Evolutionary conservation across 2,888 invertebrate species (phyloP), one percentile per base, ranked within the genome.

Genomic region (Apeira syringaria): DNA sequence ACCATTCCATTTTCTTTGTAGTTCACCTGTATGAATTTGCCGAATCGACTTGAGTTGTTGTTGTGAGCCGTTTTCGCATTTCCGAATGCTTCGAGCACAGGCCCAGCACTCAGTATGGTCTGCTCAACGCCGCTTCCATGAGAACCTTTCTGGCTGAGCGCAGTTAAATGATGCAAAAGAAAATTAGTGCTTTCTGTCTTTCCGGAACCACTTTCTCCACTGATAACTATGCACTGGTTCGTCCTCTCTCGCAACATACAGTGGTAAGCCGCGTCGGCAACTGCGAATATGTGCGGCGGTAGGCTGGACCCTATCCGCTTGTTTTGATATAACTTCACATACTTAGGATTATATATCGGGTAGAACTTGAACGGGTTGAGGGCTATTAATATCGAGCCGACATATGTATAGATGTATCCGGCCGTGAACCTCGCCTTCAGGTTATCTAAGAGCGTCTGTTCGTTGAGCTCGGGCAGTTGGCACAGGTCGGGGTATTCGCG

Each of bases 1-100:
- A 98, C 98, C 96, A 98, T 98, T 62, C 99, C 98, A 93, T 98
- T 98, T 89, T 98, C 98, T 75, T 97, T 96, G 82, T 98, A 99
- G 87, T 98, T 98, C 61, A 98, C 96, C 92, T 98, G 98, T 61
- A 99, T 98, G 81, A 98, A 99, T 86, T 99, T 99, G 34, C 98
- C 98, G 86, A 98, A 99, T 52, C 99, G 92, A 91, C 98, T 98
- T 35, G 98, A 98, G 83, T 99, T 99, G 85, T 98, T 98, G 80
- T 98, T 98, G 75, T 98, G 98, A 1, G 98, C 97, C 18, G 98
- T 99, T 90, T 98, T 98, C 0, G 99, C 98, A 88, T 99, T 99
- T n/a, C 99, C 99, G 81, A 99, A 99, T 3, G 98, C 98, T 92
- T 98, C 98, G 30, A 99, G 88, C 28, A 98, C 98, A 1, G 98